phyloP scores from a whole-genome alignment of 2,888 invertebrate species.

The Brenthis daphne region DNA sequence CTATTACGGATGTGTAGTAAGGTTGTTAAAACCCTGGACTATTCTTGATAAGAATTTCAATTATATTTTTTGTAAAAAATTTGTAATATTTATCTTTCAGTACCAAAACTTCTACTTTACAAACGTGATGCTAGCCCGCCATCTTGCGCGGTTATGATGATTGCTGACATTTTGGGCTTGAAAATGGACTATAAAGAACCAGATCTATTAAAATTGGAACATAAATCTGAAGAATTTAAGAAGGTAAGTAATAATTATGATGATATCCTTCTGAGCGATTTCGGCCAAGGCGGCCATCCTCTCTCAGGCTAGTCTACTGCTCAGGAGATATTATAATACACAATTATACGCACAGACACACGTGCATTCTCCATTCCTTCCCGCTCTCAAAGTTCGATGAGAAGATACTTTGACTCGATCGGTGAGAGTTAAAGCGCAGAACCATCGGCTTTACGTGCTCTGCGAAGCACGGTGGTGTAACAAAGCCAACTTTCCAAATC shows the following conservation, averaged over 20 bases:
- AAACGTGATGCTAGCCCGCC: slow-evolving; percentile 53
- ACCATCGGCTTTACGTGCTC: too few species aligned
- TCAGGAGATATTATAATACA: too few species aligned
- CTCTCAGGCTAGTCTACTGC: too few species aligned
- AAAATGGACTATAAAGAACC: slow-evolving; percentile 45
- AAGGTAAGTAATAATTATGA: slow-evolving; percentile 43
- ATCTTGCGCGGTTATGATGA: slow-evolving; percentile 48
- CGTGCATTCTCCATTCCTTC: neutral
- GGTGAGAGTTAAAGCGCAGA: too few species aligned
- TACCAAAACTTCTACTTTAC: slow-evolving; percentile 46
- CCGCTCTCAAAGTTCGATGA: too few species aligned
- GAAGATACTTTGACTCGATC: too few species aligned
- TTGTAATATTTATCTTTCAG: slow-evolving; percentile 21
- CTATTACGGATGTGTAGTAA: too few species aligned
- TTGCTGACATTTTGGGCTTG: slow-evolving; percentile 53
- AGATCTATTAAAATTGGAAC: slow-evolving; percentile 44
- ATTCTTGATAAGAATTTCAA: neutral
- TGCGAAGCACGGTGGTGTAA: too few species aligned
- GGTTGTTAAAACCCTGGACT: too few species aligned
- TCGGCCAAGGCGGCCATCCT: neutral
- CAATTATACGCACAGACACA: too few species aligned
- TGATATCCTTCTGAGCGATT: neutral
- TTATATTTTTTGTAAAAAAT: neutral
- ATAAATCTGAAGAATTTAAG: slow-evolving; percentile 47
- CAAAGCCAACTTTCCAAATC: too few species aligned